Conservation (phyloP, 2,113 vertebrate genomes). For the Heloderma charlesbogerti region DNA sequence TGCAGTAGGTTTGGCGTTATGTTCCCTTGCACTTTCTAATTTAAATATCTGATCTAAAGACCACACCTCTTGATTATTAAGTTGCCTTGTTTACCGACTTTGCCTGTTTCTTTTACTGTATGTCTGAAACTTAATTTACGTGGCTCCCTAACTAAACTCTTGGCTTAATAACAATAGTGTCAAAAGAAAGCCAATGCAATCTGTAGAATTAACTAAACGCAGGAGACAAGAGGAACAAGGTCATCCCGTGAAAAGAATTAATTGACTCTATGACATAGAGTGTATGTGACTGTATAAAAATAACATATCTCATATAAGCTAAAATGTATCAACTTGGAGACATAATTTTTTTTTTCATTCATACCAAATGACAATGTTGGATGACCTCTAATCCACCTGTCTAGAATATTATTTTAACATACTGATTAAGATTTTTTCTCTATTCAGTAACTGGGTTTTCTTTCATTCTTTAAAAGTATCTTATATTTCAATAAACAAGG, state of each 20-base stretch:
- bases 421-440: background rate
- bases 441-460: background rate
- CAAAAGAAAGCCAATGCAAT: constrained; percentile 7
- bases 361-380: background rate
- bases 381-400: background rate
- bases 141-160: constrained; percentile 16
- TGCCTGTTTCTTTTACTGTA: constrained; percentile 2
- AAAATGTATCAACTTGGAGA: background rate
- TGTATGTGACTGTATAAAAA: background rate
- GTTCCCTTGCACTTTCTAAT: background rate
- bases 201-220: constrained; percentile 28
- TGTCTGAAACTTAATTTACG: constrained; percentile 25
- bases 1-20: background rate
- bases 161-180: constrained; percentile 18
- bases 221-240: constrained; percentile 18
- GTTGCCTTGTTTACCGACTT: background rate
- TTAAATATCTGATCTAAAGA: background rate
- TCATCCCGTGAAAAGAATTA: constrained; percentile 27
- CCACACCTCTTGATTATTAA: background rate
- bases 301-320: background rate
- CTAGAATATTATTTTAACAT: constrained; percentile 8
- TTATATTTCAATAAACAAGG: background rate
- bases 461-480: background rate
- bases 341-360: background rate
- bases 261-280: background rate